Evolutionary conservation across 2,113 vertebrate genomes (phyloP), one percentile per base, ranked within the genome.

Genomic region (Poeciliopsis retropinna): DNA sequence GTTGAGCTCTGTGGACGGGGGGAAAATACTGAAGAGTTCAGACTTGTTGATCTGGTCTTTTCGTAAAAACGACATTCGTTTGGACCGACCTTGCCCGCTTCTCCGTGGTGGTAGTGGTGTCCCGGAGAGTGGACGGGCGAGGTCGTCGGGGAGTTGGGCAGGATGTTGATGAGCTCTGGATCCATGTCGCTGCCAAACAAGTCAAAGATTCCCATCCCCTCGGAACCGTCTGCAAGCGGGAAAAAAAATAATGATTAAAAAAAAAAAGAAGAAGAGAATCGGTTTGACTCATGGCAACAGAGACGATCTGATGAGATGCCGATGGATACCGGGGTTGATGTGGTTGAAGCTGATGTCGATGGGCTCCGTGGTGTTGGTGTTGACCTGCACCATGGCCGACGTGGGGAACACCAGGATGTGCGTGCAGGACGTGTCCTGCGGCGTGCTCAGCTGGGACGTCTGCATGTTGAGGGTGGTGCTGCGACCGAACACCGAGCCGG

Each of bases 331-430:
- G 0, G 92, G 88, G 72, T 97, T 98, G 85, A 96, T 98, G 78
- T 96, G 96, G 91, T 98, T 98, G 75, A 98, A 98, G 91, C 96
- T 95, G 93, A 98, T 94, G 67, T 98, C 97, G 71, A 97, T 92
- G 87, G 97, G 97, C 94, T 99, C 97, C 57, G 96, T 92, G 78
- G 96, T 96, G 19, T 96, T 96, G 27, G 95, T 96, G 79, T 97
- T 97, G 92, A 99, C 97, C 92, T 98, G 97, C 86, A 98, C 97
- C 73, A 96, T 96, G 5, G 98, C 97, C 31, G 98, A 99, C 0
- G 97, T 99, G 89, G 98, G 98, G 75, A 99, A 99, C 88, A 99
- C 98, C 62, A 99, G 94, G 73, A 99, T 98, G 69, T 99, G 98
- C 62, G 98, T 98, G 93, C 98, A 99, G 6, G 98, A 99, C 0